Evolutionary conservation across 2,888 invertebrate species (phyloP), one percentile per base, ranked within the genome.

Genomic region (Chrysolina oricalcia): DNA sequence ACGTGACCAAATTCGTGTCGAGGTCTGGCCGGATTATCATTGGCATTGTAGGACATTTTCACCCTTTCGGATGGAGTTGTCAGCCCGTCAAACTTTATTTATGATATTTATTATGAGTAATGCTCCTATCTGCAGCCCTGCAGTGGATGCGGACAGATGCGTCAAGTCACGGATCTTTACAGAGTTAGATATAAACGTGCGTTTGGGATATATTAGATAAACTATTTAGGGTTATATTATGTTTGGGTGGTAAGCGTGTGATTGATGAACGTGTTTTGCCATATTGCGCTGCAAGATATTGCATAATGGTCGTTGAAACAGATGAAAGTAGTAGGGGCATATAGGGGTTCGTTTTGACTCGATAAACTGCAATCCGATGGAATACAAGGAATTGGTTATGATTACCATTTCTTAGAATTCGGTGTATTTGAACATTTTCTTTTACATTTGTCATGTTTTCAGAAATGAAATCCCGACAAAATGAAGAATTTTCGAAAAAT

Each of bases 61-160:
- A 84, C 86, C 85, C 84, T 85, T 86, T 84, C 82, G 78, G 84
- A 86, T 86, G 82, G 83, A 86, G 86, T 84, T 86, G 86, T 86
- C 86, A 85, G 78, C 78, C 79, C 76, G 82, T 79, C 80, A 81
- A 81, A 82, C 78, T 70, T 83, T 83, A 83, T 84, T 84, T 84
- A 84, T 84, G 82, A 78, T 80, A 80, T 80, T 81, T 79, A 81
- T 81, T 82, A 80, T 83, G 82, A 82, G 82, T 81, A 82, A 81
- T 81, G 75, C 76, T 67, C 70, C 70, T 46, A 35, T 68, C 43
- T 62, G 40, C 62, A 27, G 41, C 53, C 59, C 35, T 19, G 40
- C 48, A 62, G 23, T 71, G 72, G 75, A 76, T 74, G 72, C 70
- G 70, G 81, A 81, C 83, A 84, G 84, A 83, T 84, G 84, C 82